These are phyloP conservation scores for Pleuronectes platessa DNA, from an alignment of 2,113 vertebrate species.

Conservation along the genomic window DNA sequence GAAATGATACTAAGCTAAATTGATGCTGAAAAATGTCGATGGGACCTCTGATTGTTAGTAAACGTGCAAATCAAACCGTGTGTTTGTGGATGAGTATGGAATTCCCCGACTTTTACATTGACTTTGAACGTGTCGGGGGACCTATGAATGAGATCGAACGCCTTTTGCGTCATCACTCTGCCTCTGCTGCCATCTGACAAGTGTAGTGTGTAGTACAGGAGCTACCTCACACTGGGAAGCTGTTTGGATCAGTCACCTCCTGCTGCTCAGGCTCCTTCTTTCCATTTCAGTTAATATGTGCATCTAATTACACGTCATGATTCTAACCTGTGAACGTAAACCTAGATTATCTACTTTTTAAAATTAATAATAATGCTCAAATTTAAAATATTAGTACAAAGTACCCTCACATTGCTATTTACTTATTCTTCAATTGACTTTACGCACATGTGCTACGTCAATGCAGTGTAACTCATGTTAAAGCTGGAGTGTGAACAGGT, in stretches of 20 bases:
- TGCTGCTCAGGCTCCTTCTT: background rate
- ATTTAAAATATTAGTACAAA: no score
- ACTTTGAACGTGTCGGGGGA: constrained; percentile 34
- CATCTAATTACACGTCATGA: no score
- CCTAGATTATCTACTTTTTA: no score
- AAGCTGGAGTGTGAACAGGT: no score
- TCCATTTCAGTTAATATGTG: no score
- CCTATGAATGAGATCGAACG: constrained; percentile 46
- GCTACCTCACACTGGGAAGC: background rate
- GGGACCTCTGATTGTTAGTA: background rate
- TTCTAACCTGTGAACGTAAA: no score
- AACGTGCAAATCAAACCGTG: background rate
- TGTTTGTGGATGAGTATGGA: background rate
- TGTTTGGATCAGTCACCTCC: background rate
- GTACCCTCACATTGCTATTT: no score
- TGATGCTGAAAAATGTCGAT: background rate
- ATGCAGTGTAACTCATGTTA: no score
- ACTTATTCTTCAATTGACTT: no score
- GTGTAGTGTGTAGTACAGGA: constrained; percentile 1
- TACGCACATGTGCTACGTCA: no score
- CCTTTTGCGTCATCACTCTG: constrained; percentile 39
- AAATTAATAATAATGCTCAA: no score
- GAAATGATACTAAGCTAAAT: background rate
- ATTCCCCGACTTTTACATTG: constrained; percentile 23
- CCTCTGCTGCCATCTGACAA: no score